A percentile compares a stretch with the other conserved stretches of the same genome.
Conservation (phyloP, 1,140 invertebrate species). For the Zaprionus ghesquierei region DNA sequence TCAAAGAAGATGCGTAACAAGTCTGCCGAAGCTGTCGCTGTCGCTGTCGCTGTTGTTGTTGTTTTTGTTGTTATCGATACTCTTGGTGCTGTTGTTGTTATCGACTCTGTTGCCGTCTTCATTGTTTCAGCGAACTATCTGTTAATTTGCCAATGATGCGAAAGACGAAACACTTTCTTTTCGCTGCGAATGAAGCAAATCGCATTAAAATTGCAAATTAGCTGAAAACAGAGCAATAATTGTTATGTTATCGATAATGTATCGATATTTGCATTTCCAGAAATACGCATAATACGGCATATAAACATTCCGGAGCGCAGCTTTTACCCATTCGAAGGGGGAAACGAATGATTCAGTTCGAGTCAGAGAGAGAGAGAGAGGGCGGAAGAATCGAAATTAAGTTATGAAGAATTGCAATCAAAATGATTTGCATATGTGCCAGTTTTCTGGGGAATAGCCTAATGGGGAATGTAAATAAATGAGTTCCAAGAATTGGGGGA, state of each 20-base stretch:
- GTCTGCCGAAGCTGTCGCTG: slow-evolving; percentile 12
- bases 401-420: not conserved
- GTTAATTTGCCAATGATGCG: slow-evolving; percentile 61
- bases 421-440: not conserved
- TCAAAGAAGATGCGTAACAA: slow-evolving; percentile 49
- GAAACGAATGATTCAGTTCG: not conserved
- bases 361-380: not conserved
- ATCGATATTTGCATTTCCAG: slow-evolving; percentile 44
- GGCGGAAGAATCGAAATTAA: not conserved
- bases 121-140: slow-evolving; percentile 49
- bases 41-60: not conserved
- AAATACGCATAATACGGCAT: not conserved
- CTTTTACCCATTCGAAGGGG: slow-evolving; percentile 35
- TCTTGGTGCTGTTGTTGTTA: slow-evolving; percentile 33
- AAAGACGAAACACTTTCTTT: slow-evolving; percentile 72
- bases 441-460: not conserved
- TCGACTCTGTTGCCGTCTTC: not conserved
- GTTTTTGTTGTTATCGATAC: slow-evolving; percentile 35
- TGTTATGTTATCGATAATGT: slow-evolving; percentile 48
- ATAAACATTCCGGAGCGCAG: too few relatives aligned
- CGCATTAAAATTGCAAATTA: slow-evolving; percentile 58
- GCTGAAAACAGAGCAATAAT: slow-evolving; percentile 59
- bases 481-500: not conserved
- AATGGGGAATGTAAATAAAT: not conserved
- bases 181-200: slow-evolving; percentile 13